Percentiles rank a stretch among this genome's conserved stretches.
Evolutionary conservation across 1,140 invertebrate genomes (phyloP).

Genomic region (Panonychus citri): DNA sequence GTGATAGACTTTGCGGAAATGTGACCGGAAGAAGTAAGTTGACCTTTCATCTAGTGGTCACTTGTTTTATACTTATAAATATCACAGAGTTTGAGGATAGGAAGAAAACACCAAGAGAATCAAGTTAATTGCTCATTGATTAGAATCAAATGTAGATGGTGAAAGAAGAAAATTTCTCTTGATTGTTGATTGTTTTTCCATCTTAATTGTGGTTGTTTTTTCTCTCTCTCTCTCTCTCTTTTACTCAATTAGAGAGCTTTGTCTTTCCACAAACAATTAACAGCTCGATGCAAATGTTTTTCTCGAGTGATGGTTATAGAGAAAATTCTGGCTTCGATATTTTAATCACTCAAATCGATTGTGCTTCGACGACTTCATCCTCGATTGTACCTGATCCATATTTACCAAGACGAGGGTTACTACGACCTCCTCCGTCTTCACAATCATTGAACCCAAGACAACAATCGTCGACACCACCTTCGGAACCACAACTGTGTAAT

Average conservation of each 20-base stretch:
- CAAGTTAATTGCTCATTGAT: no score
- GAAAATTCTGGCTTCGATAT: slow-evolving; percentile 14
- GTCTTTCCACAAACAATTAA: slow-evolving; percentile 11
- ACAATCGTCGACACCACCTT: not conserved
- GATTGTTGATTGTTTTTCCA: no score
- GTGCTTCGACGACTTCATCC: not conserved
- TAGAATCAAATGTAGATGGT: no score
- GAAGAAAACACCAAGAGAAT: no score
- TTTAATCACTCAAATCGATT: slow-evolving; percentile 11
- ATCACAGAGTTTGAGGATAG: no score
- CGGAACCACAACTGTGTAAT: no score
- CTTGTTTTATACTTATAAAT: no score
- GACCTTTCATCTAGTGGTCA: no score
- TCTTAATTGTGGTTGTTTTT: no score
- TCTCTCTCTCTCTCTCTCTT: no score
- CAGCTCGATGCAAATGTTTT: slow-evolving; percentile 10
- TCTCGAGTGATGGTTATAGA: slow-evolving; percentile 12
- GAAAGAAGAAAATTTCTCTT: no score
- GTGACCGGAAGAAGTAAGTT: not conserved
- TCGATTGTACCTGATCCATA: not conserved
- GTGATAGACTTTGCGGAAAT: slow-evolving; percentile 12
- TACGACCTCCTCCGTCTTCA: not conserved
- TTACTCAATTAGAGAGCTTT: slow-evolving; percentile 7
- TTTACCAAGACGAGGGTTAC: not conserved
- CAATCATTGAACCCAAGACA: not conserved